These are phyloP conservation scores for human (Homo sapiens) DNA, from an alignment of 2,113 vertebrate species.

Conservation along the genomic window GRCh38 chr7:136591001-136591500, in stretches of 20 bases:
- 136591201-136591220: neutral
- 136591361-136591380: constrained; percentile 46
- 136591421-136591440: constrained; percentile 66
- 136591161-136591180: neutral
- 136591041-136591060: neutral
- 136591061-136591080: neutral
- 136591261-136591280: constrained; percentile 48
- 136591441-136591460: constrained; percentile 6
- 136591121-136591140: neutral
- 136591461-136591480: neutral
- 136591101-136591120: neutral
- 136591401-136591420: constrained; percentile 68
- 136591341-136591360: constrained; percentile 66
- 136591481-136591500: neutral
- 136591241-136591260: constrained; percentile 29
- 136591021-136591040: neutral
- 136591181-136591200: constrained; percentile 42
- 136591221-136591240: constrained; percentile 55
- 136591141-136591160: too few relatives aligned
- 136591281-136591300: constrained; percentile 49
- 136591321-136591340: constrained; percentile 48
- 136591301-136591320: constrained; percentile 72
- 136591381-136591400: constrained; percentile 51
- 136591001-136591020: neutral
- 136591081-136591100: neutral